Evolutionary conservation across 2,888 invertebrate species (phyloP), one percentile per base, ranked within the genome.

Genomic region (Thymelicus sylvestris): DNA sequence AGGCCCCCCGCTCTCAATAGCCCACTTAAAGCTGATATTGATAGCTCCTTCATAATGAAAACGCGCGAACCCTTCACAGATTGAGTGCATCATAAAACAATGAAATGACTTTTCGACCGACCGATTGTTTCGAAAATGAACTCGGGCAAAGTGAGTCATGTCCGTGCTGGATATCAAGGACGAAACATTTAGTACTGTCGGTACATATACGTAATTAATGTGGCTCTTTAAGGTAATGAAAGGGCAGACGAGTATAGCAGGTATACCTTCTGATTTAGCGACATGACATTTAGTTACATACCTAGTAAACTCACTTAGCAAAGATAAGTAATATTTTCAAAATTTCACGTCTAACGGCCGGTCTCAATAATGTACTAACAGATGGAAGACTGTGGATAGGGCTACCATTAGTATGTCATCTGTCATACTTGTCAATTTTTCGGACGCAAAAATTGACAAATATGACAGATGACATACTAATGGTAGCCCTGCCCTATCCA

Each of bases 21-120:
- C 76, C 77, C 81, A 83, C 82, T 86, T 82, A 76, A 75, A 72
- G 71, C 72, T 59, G 69, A 74, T 75, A 79, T 83, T 81, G 82
- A 82, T 84, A 80, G 78, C 76, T 78, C 75, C 74, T 72, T 71
- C 75, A 74, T 75, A 72, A 66, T 66, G 73, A 76, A 71, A 64
- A 59, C 61, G 60, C 69, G 69, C 62, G 62, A 68, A 68, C 71
- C 71, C 69, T 73, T 66, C 65, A 62, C 67, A 52, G 69, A 63
- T 69, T 69, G 63, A 39, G 64, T 61, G 59, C 57, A 44, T 39
- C 59, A 41, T 64, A 64, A 69, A 69, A 69, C 69, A 69, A 69
- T 64, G 57, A 48, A 69, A 69, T 68, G 63, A 68, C 68, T 68
- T 72, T 77, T 72, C 69, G 63, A 48, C 44, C 67, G 61, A 71